Percentiles rank a stretch among this genome's conserved stretches.
Evolutionary conservation across 2,113 vertebrate species (phyloP).

Genomic region (Corvus hawaiiensis): DNA sequence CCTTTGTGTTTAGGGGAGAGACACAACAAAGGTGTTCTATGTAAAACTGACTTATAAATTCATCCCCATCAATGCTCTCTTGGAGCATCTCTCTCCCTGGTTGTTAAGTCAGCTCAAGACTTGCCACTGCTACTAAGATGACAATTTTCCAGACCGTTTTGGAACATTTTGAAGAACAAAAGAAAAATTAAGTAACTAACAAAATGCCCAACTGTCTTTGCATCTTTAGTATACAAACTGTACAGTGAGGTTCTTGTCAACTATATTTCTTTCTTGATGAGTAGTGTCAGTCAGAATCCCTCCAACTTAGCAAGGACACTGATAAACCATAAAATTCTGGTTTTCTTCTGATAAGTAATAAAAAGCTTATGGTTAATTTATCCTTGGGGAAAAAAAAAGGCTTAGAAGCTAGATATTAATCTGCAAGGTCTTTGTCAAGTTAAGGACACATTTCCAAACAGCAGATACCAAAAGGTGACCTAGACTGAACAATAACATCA

Average conservation of each 20-base stretch:
- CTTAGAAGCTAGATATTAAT: background rate
- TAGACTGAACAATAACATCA: background rate
- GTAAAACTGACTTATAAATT: background rate
- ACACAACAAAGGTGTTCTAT: background rate
- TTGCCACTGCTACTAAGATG: background rate
- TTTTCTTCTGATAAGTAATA: background rate
- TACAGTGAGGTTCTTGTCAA: background rate
- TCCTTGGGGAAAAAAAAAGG: background rate
- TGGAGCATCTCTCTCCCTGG: background rate
- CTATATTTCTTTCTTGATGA: background rate
- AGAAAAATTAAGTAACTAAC: background rate
- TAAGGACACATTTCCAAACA: background rate
- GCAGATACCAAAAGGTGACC: background rate
- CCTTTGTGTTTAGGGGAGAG: background rate
- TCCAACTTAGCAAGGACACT: background rate
- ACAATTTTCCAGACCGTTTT: background rate
- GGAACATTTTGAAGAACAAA: background rate
- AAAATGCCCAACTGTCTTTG: rapidly evolving
- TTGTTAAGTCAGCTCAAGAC: background rate
- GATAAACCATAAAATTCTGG: background rate
- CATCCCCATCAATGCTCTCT: background rate
- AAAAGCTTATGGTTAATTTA: background rate
- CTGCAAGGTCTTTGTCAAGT: background rate
- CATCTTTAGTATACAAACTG: background rate
- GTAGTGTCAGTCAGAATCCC: background rate